Percentiles rank a stretch among this genome's conserved stretches.
phyloP scores from a whole-genome alignment of 2,888 invertebrate species.

The Thera britannica region DNA sequence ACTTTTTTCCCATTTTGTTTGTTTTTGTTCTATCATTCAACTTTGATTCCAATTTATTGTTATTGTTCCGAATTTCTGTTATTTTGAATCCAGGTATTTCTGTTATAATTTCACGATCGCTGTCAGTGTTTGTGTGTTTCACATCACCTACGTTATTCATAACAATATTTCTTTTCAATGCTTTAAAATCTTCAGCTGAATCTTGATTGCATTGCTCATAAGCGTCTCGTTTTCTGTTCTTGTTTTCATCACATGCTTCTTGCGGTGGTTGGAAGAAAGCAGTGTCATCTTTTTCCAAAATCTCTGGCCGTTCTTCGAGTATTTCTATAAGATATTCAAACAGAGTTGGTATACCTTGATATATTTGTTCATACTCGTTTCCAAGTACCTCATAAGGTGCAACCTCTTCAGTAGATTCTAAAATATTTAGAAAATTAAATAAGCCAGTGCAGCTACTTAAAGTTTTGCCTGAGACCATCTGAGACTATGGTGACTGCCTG shows the following conservation, averaged over 20 bases:
- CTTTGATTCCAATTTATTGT: neutral
- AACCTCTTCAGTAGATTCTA: constrained; percentile 41
- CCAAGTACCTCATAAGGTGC: constrained; percentile 23
- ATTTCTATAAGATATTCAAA: constrained; percentile 60
- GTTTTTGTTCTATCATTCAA: neutral
- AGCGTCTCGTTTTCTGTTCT: constrained; percentile 22
- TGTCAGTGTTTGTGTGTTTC: neutral
- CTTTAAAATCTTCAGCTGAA: constrained; percentile 17
- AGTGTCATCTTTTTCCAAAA: constrained; percentile 59
- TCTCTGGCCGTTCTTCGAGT: constrained; percentile 59
- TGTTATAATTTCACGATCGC: constrained; percentile 10
- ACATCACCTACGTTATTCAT: constrained; percentile 1
- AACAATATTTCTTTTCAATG: neutral
- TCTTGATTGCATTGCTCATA: constrained; percentile 17
- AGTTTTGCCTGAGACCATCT: no score
- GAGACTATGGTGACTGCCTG: neutral
- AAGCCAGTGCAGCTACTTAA: neutral
- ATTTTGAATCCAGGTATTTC: neutral
- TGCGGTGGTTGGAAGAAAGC: constrained; percentile 44
- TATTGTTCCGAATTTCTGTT: neutral
- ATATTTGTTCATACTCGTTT: constrained; percentile 56
- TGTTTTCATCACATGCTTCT: constrained; percentile 1
- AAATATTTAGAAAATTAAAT: constrained; percentile 6
- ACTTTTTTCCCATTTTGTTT: neutral
- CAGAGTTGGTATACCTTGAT: constrained; percentile 58